A percentile compares a stretch with the other conserved stretches of the same genome.
Evolutionary conservation across 2,888 invertebrate genomes (phyloP).

Genomic region (Fragum sueziense): DNA sequence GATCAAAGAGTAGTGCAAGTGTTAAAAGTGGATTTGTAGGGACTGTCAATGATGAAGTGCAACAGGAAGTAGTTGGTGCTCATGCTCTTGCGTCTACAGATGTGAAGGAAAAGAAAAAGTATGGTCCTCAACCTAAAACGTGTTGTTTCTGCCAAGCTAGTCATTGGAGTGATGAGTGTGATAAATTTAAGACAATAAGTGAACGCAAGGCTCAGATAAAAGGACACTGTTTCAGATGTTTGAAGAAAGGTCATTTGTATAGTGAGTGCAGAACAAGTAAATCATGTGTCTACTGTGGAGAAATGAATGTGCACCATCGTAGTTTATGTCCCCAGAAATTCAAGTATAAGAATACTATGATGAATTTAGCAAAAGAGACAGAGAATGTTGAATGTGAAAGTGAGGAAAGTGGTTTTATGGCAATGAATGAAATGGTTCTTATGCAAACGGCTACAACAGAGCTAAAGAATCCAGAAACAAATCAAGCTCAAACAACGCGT

Average conservation of each 20-base stretch:
- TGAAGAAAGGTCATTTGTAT: conserved; percentile 9
- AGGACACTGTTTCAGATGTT: conserved; percentile 28
- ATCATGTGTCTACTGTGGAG: conserved; percentile 29
- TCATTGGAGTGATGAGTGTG: conserved; percentile 43
- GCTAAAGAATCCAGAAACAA: conserved; percentile 13
- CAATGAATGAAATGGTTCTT: conserved; percentile 29
- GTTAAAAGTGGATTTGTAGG: not conserved
- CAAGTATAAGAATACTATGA: not conserved
- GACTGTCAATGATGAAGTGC: not conserved
- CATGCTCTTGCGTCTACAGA: conserved; percentile 18
- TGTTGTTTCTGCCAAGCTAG: conserved; percentile 9
- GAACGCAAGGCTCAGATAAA: conserved; percentile 26
- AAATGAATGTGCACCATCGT: conserved; percentile 31
- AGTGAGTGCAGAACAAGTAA: conserved; percentile 22
- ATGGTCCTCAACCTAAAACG: not conserved
- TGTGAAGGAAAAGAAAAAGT: not conserved
- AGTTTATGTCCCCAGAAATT: conserved; percentile 34
- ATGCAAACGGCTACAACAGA: conserved; percentile 35
- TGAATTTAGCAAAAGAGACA: not conserved
- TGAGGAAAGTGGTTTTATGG: conserved; percentile 28
- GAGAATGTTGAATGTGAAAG: not conserved
- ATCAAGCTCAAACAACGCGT: not conserved
- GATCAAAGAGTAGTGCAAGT: not conserved
- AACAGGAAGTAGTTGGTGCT: not conserved
- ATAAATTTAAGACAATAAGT: conserved; percentile 19